Evolutionary conservation across 1,140 invertebrate species (phyloP).

Genomic region (Diprion similis): DNA sequence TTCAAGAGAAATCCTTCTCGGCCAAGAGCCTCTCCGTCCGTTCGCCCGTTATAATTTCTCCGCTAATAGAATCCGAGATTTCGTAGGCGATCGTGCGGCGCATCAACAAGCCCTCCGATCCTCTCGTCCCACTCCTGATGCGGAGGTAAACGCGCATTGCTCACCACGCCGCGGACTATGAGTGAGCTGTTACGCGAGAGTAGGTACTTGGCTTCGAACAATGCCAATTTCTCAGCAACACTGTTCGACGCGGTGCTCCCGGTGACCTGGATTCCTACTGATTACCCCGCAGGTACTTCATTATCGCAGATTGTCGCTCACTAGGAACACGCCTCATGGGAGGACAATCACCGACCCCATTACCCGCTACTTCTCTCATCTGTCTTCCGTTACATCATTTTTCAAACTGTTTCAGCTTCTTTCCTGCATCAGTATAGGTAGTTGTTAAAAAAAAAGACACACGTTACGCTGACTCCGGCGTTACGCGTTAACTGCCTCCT

Average conservation of each 20-base stretch:
- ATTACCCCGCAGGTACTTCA: neutral
- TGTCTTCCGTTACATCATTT: too few species aligned
- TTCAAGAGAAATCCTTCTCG: constrained; percentile 57
- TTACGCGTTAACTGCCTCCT: too few species aligned
- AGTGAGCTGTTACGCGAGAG: neutral
- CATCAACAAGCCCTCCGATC: constrained; percentile 39
- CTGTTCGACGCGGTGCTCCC: neutral
- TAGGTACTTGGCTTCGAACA: neutral
- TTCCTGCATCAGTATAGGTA: too few species aligned
- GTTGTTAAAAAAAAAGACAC: too few species aligned
- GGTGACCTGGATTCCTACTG: neutral
- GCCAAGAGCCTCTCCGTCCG: constrained; percentile 41
- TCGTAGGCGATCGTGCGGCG: constrained; percentile 52
- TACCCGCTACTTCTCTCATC: too few species aligned
- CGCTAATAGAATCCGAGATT: constrained; percentile 61
- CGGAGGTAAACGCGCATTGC: too few species aligned
- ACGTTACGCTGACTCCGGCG: too few species aligned
- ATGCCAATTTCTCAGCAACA: neutral
- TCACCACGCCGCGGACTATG: neutral
- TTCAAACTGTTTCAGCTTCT: too few species aligned
- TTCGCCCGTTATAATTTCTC: constrained; percentile 62
- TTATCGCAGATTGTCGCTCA: too few species aligned
- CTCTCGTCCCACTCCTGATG: neutral
- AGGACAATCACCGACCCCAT: too few species aligned
- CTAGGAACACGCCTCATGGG: too few species aligned